Evolutionary conservation across 2,888 invertebrate genomes (phyloP), one percentile per base, ranked within the genome.

Genomic region (Cerceris ruficornis): DNA sequence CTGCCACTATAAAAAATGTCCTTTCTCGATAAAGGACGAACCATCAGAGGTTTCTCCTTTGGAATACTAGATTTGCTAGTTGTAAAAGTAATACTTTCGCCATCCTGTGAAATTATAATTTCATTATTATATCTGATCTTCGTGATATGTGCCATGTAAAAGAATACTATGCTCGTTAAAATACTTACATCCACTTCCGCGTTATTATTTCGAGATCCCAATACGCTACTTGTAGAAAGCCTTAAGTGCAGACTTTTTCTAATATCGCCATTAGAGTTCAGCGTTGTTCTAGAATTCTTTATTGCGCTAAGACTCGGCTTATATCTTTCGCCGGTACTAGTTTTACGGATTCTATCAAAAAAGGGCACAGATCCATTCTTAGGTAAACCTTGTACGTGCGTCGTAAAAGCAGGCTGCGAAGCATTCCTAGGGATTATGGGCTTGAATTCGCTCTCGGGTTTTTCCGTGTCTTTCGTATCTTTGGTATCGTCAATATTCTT

Each of bases 1-100:
- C 98, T 98, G 43, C 99, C 98, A 2, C 98, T 98, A 93, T 99
- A 99, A 94, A 99, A 99, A 89, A 99, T 98, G 93, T 99, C 99
- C 91, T 98, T 98, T 68, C 98, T 95, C 7, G 98, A 98, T 93
- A 99, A 93, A 4, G 98, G 98, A 15, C 98, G 95, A 14, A 97
- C 96, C 94, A 97, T 97, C 82, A 95, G 94, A 60, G 94, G 93
- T 81, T 94, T 94, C 87, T 95, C 95, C 76, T 92, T 92, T 46
- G 91, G 90, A 17, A 89, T 88, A 74, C 91, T 91, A 0, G 94
- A 92, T 78, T 90, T 92, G 75, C 91, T 92, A 42, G 95, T 95
- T 17, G 94, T 94, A 84, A 94, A 94, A 84, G 94, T 96, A 90
- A 96, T 94, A 91, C 96, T 96, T 90, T 96, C 96, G 87, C 96